Evolutionary conservation across 2,113 vertebrate genomes (phyloP).

Genomic region (Edolisoma coerulescens): DNA sequence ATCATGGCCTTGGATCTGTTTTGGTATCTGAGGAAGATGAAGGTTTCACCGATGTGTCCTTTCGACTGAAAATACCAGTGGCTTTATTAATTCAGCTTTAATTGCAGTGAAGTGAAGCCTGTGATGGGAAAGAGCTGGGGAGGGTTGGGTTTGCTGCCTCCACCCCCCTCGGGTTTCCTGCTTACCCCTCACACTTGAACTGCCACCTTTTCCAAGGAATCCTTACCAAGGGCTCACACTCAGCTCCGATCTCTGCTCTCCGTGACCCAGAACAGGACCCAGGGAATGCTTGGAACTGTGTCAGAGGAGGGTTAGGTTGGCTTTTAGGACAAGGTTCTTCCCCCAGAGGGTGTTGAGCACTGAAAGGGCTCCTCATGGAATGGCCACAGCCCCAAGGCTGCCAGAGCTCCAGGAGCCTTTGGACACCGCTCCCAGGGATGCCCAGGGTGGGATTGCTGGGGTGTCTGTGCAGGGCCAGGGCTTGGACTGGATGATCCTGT

Average conservation of each 20-base stretch:
- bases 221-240: not conserved
- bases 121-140: not conserved
- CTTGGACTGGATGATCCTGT: not conserved
- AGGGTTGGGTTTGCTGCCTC: not conserved
- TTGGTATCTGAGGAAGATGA: not conserved
- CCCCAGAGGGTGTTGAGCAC: rapidly evolving
- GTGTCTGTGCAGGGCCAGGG: not conserved
- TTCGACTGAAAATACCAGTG: too few relatives aligned
- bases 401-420: not conserved
- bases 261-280: not conserved
- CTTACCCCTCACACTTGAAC: too few relatives aligned
- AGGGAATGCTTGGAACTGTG: not conserved
- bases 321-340: not conserved
- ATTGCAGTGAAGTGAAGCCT: not conserved
- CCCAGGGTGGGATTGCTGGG: not conserved
- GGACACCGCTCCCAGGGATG: rapidly evolving
- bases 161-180: not conserved
- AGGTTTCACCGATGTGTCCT: not conserved
- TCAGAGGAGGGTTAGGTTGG: not conserved
- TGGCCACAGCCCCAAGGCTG: rapidly evolving
- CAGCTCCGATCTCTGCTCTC: not conserved
- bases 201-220: not conserved
- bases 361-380: rapidly evolving
- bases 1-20: not conserved
- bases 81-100: not conserved